Evolutionary conservation across 2,888 invertebrate genomes (phyloP), one percentile per base, ranked within the genome.

Genomic region (Epinotia demarniana): DNA sequence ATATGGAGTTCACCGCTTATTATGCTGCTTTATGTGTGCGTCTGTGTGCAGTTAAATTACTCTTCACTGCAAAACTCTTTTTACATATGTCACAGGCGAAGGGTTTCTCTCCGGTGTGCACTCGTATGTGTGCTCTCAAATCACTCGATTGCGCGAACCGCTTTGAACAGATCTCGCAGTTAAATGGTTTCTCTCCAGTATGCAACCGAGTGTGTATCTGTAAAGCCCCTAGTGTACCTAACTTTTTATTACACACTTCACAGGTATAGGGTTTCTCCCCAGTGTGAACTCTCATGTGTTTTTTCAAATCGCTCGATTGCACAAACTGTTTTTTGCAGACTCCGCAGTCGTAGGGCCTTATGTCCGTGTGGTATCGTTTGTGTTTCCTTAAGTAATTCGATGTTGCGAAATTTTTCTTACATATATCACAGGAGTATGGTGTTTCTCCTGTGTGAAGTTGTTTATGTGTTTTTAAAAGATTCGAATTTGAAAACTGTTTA

Each of bases 371-470:
- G 8, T n/a, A n/a, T n/a, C 53, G 53, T 53, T 53, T n/a, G 53
- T 53, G 53, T 53, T 53, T 53, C n/a, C n/a, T 53, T 53, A 53
- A 53, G 6, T 53, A 53, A 53, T n/a, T 53, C n/a, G 53, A n/a
- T 6, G 53, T n/a, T 8, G 53, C n/a, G n/a, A 53, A 53, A 6
- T 6, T 53, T n/a, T 53, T 53, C n/a, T 53, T n/a, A n/a, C 53
- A 53, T n/a, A 53, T 13, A 53, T 53, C 53, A n/a, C 53, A 53
- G n/a, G 53, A 8, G n/a, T 53, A 53, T 53, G 53, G 53, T n/a
- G 53, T 53, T 53, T 53, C 53, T 6, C 53, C 53, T 6, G 53
- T 53, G n/a, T 53, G 53, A n/a, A 8, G 16, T 6, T n/a, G 53
- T 53, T 53, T 16, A 53, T 53, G 53, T 6, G 53, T 53, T 53